Base-by-base conservation (phyloP, 2,888 invertebrate species). In the Drosophila putrida region DNA sequence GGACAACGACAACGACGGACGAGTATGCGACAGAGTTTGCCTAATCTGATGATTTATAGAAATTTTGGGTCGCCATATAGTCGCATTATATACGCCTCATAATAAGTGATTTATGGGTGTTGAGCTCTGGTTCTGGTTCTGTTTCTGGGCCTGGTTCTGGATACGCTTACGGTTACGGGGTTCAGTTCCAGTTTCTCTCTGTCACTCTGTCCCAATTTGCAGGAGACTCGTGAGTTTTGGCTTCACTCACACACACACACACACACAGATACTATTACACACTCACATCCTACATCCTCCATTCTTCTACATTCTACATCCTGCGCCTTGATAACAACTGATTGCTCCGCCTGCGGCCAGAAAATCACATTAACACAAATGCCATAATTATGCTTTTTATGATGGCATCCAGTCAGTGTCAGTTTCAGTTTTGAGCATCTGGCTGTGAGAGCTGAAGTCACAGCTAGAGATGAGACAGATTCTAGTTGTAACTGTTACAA, bases 81-180 rank as follows among this genome's bases (percentile, higher is more conserved):
- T 90, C 91, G 92, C 92, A 92, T 92, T 92, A 92, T 92, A 92
- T 92, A 92, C 91, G 91, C 91, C 92, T 92, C 92, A 92, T 92
- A 92, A 92, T 92, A 92, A 92, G 91, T 92, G 92, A 92, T 92
- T 92, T 92, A 92, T 92, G 92, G 88, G 89, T 69, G 84, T 80
- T 74, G 74, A 75, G 75, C 73, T 62, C 62, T 62, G 53, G 20
- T 49, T 49, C 66, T 62, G 54, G 50, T 43, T 57, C 20, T 25
- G 31, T n/a, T n/a, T 62, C 62, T 62, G 53, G 20, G 47, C 46
- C 66, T 62, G 54, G 50, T 43, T 57, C 20, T 25, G 31, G 28
- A 31, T 60, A 13, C 41, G 4, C 41, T 39, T 57, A 41, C 46
- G 53, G 8, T 11, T 46, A 62, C 65, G 54, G 44, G 38, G 39